phyloP scores from a whole-genome alignment of 2,888 invertebrate genomes.

The Galerucella pusilla region DNA sequence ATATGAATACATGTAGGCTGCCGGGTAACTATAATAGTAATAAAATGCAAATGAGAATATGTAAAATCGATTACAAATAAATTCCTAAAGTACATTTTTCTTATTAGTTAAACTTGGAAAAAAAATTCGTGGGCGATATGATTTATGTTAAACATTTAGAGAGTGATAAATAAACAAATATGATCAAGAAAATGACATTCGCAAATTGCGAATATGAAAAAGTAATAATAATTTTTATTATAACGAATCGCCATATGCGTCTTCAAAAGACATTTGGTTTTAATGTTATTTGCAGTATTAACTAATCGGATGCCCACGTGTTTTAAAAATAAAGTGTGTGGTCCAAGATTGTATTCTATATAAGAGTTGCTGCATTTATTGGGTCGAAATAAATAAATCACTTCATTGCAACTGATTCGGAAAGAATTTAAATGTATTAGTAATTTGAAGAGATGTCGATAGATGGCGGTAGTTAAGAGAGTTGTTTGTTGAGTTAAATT shows the following conservation, averaged over 20 bases:
- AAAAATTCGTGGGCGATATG: not conserved
- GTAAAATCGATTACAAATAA: not conserved
- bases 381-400: no score
- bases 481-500: no score
- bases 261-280: conserved; percentile 7
- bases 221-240: conserved; percentile 3
- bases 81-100: not conserved
- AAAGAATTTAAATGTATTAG: not conserved
- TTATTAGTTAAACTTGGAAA: not conserved
- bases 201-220: conserved; percentile 13
- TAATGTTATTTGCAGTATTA: not conserved
- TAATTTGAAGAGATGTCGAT: no score
- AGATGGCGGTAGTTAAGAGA: no score
- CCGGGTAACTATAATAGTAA: no score
- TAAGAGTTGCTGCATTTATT: not conserved
- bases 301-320: not conserved
- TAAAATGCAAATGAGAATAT: not conserved
- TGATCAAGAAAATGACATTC: not conserved
- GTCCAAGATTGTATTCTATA: not conserved
- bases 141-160: not conserved
- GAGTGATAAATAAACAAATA: not conserved
- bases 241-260: conserved; percentile 8
- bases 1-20: no score
- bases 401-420: no score
- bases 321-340: conserved; percentile 3